Base-by-base conservation (phyloP, 2,888 invertebrate genomes). In the Strigamia transsilvanica region DNA sequence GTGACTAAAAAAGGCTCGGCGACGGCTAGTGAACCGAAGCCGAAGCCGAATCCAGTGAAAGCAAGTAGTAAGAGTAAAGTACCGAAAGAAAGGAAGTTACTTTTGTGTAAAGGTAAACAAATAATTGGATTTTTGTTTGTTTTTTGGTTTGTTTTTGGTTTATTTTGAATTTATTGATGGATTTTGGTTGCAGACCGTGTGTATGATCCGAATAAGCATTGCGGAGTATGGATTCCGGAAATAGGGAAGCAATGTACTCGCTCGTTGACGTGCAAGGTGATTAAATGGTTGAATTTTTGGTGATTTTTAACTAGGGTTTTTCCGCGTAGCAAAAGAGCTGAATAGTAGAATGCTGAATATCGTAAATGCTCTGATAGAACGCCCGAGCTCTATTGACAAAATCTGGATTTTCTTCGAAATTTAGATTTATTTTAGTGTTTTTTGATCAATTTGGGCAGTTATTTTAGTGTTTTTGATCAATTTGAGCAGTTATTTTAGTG, bases 131-230 rank as follows among this genome's bases (percentile, higher is more conserved):
- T 73, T 73, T 32, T 18, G 1, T 73, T 73, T 73, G 1, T 73
- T 73, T 73, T 18, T 73, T 32, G 5, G 4, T 73, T 73, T 13
- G 1, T 10, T 66, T 66, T 66, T 66, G 2, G 2, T 66, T n/a
- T 10, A 4, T 23, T 66, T 2, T 66, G 4, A 6, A 73, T 73
- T 73, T 18, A 18, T 73, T 15, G 15, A 32, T 73, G n/a, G 0
- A 6, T 38, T 38, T 38, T 10, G 38, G 10, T 87, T 84, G 84
- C 86, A 87, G 90, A 90, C 85, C 90, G 93, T 83, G 93, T 94
- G 87, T 95, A 93, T 88, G 93, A 95, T 88, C 92, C 94, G 21
- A 93, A 95, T 87, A 92, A 93, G 85, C 95, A 95, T 87, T 95
- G 95, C 87, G 95, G 95, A 2, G 94, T 94, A 18, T 88, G 91